phyloP scores from a whole-genome alignment of 2,113 vertebrate species.

The Panurus biarmicus region DNA sequence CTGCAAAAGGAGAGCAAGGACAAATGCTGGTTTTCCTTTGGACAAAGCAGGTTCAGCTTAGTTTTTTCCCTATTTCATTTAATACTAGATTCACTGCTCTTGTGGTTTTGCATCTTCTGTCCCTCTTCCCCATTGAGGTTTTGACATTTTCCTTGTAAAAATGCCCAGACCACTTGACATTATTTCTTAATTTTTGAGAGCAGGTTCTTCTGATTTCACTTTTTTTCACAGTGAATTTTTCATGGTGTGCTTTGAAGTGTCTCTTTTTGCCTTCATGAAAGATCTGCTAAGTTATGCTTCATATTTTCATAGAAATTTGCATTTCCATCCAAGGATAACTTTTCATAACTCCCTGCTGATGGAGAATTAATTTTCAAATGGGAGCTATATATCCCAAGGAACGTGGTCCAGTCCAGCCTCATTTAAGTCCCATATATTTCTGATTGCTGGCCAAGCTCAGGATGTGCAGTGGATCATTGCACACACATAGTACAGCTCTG shows the following conservation, averaged over 20 bases:
- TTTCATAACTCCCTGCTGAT: background rate
- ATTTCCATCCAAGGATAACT: background rate
- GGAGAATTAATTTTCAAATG: background rate
- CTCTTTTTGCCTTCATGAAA: background rate
- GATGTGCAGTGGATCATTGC: conserved; percentile 30
- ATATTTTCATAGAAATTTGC: background rate
- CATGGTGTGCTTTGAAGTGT: background rate
- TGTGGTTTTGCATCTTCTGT: background rate
- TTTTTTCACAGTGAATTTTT: background rate
- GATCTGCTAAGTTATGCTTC: background rate
- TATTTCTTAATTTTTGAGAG: background rate
- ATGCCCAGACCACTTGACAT: background rate
- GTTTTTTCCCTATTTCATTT: background rate
- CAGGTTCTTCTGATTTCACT: background rate
- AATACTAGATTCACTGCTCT: background rate
- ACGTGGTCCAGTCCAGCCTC: background rate
- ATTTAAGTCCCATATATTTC: background rate
- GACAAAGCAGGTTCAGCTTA: background rate
- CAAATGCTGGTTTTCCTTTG: background rate
- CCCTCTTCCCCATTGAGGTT: background rate
- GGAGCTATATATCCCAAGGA: background rate
- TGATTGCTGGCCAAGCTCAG: conserved; percentile 15
- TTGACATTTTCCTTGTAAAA: background rate
- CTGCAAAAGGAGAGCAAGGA: background rate
- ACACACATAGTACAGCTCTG: conserved; percentile 36